Conservation (phyloP, 2,888 invertebrate species). For the Zygaena filipendulae region DNA sequence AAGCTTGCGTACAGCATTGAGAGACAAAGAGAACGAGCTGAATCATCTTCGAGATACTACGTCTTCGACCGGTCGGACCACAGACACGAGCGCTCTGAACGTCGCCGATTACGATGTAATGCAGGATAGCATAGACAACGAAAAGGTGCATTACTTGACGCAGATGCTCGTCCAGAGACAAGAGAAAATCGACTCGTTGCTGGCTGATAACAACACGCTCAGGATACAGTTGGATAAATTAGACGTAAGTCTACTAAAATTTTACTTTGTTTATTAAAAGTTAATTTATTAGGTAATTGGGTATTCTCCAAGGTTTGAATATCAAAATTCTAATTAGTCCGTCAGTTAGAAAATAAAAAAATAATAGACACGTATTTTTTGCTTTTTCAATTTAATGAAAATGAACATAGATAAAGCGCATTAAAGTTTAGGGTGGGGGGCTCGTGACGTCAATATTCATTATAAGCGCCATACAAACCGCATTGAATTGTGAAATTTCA, state of each 20-base stretch:
- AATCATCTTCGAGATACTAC: conserved; percentile 26
- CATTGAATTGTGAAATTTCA: no score
- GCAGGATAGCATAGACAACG: conserved; percentile 34
- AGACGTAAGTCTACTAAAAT: conserved; percentile 61
- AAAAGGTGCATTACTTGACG: conserved; percentile 72
- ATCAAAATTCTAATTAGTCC: no score
- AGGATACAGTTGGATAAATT: conserved; percentile 84
- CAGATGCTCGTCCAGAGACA: conserved; percentile 89
- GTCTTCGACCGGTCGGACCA: conserved; percentile 20
- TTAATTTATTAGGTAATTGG: no score
- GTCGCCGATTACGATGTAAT: conserved; percentile 48
- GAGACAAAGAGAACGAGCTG: conserved; percentile 42
- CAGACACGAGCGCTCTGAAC: conserved; percentile 38
- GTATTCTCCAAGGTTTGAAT: no score
- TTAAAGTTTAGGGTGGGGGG: no score
- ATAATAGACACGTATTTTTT: no score
- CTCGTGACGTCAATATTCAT: no score
- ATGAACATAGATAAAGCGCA: no score
- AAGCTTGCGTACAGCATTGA: conserved; percentile 31
- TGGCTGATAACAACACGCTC: conserved; percentile 88
- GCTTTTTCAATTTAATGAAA: no score
- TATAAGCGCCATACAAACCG: no score
- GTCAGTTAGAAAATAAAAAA: no score
- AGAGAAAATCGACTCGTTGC: conserved; percentile 81
- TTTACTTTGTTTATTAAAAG: background rate